Evolutionary conservation across 2,888 invertebrate genomes (phyloP).

Genomic region (Lacanobia oleracea): DNA sequence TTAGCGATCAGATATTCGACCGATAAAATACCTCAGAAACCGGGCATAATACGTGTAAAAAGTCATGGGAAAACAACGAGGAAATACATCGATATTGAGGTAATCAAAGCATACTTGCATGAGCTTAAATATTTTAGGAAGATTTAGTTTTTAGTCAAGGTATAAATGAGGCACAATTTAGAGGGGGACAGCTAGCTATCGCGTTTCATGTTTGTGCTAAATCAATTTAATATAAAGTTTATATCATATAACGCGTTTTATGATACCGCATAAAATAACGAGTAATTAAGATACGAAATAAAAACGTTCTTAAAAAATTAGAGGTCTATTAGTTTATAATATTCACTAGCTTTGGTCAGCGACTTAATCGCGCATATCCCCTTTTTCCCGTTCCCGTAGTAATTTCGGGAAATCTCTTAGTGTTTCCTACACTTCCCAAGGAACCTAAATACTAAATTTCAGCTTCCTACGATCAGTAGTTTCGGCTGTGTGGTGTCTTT

Average conservation of each 20-base stretch:
- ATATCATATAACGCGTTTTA: not conserved
- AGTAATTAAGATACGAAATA: not conserved
- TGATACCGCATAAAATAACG: not conserved
- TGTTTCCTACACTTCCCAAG: no score
- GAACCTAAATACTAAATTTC: no score
- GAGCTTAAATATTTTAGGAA: constrained; percentile 34
- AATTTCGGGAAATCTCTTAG: no score
- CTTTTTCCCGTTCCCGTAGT: no score
- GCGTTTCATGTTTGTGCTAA: no score
- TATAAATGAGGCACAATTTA: constrained; percentile 19
- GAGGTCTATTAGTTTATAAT: no score
- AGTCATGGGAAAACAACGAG: constrained; percentile 33
- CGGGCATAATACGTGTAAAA: constrained; percentile 39
- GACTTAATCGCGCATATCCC: no score
- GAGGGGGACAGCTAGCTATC: constrained; percentile 16
- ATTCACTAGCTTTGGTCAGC: no score
- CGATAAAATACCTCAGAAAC: no score
- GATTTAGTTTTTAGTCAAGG: constrained; percentile 22
- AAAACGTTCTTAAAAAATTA: not conserved
- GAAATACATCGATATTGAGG: constrained; percentile 28
- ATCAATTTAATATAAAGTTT: not conserved
- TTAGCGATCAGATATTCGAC: no score
- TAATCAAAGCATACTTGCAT: constrained; percentile 27
- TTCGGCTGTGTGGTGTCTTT: no score
- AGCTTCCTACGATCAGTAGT: no score